These are phyloP conservation scores for Drosophila fulvimacula DNA, from an alignment of 2,888 invertebrate genomes.

Conservation along the genomic window DNA sequence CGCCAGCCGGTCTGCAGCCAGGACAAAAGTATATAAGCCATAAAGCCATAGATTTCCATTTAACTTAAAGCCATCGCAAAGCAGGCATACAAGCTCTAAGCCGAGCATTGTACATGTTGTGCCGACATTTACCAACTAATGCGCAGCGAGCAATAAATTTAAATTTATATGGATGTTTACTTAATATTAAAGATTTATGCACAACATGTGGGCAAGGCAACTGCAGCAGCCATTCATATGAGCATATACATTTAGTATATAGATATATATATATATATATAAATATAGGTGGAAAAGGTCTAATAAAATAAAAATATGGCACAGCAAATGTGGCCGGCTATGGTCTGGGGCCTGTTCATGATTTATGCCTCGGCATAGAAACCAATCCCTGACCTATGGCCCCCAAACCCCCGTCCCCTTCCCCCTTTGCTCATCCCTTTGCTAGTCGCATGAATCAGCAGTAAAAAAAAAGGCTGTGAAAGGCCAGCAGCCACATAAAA, in stretches of 20 bases:
- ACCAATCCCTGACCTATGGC: constrained; percentile 20
- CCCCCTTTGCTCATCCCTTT: too few species aligned
- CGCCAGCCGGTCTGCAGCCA: constrained; percentile 22
- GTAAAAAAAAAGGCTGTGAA: constrained; percentile 53
- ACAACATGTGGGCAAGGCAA: constrained; percentile 57
- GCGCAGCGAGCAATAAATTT: constrained; percentile 71
- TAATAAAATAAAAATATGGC: constrained; percentile 74
- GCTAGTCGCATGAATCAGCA: constrained; percentile 56
- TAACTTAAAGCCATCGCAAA: constrained; percentile 66
- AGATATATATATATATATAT: neutral
- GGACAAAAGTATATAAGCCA: constrained; percentile 46
- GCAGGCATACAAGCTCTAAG: constrained; percentile 44
- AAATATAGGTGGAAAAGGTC: constrained; percentile 54
- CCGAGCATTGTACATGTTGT: constrained; percentile 29
- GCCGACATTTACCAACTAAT: constrained; percentile 53
- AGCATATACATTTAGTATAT: neutral
- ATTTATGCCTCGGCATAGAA: constrained; percentile 54
- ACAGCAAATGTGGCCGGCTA: constrained; percentile 50
- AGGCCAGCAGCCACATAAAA: constrained; percentile 42
- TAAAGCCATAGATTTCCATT: constrained; percentile 76
- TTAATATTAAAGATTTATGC: constrained; percentile 77
- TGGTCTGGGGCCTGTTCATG: constrained; percentile 35
- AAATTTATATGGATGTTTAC: constrained; percentile 75
- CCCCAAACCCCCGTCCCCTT: neutral
- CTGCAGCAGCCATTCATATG: constrained; percentile 36